Conservation (phyloP, 2,888 invertebrate genomes). For the Cantharis nigra region DNA sequence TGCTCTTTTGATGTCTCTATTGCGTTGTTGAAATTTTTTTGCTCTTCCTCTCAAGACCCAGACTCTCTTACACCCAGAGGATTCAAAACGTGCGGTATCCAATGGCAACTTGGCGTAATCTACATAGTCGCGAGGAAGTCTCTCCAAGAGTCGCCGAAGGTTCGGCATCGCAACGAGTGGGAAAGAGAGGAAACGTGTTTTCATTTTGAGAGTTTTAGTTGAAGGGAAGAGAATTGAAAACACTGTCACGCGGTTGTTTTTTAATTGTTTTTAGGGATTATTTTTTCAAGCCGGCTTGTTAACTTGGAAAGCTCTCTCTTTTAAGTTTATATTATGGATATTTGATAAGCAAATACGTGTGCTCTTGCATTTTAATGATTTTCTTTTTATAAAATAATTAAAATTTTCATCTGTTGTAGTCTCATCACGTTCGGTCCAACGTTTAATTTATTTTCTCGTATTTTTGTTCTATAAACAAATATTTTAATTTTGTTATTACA, state of each 20-base stretch:
- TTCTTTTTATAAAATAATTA: conserved; percentile 17
- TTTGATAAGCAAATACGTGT: conserved; percentile 21
- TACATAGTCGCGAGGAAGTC: conserved; percentile 37
- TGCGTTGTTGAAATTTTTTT: conserved; percentile 8
- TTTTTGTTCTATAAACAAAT: background rate
- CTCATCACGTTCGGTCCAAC: background rate
- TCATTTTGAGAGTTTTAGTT: conserved; percentile 22
- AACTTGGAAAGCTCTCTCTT: conserved; percentile 29
- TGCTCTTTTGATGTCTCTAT: conserved; percentile 26
- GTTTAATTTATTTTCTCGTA: background rate
- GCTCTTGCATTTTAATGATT: conserved; percentile 17
- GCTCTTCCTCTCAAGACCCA: conserved; percentile 29
- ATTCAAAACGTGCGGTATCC: conserved; percentile 40
- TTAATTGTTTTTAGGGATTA: conserved; percentile 40
- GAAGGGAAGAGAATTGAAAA: conserved; percentile 33
- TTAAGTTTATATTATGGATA: conserved; percentile 27
- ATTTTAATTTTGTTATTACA: background rate
- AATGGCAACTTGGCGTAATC: conserved; percentile 39
- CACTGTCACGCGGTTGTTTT: conserved; percentile 34
- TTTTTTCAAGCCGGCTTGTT: conserved; percentile 35
- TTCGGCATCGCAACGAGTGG: conserved; percentile 13
- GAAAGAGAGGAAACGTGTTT: conserved; percentile 27
- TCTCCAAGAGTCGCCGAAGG: conserved; percentile 34
- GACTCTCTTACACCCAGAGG: conserved; percentile 37
- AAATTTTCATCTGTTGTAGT: background rate